Base-by-base conservation (phyloP, 2,797 vertebrate species). In the Enteromius anoplus region DNA sequence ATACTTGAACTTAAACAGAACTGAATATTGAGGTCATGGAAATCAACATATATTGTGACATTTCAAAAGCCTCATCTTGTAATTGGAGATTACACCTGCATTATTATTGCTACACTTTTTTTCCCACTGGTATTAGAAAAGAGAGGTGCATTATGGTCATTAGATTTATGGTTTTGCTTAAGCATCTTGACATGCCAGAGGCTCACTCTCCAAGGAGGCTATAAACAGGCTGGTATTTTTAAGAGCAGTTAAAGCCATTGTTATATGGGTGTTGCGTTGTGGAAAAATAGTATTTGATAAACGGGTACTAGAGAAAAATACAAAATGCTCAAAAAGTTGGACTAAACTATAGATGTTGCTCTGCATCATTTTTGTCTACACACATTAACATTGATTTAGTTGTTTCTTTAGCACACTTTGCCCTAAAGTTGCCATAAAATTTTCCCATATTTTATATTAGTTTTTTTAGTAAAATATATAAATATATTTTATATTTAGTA, bases 261-360 rank as follows among this genome's bases (percentile, higher is more conserved):
- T 93, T 94, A 93, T 89, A 92, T 80, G 85, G 89, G 88, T 84
- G 88, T 89, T 92, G 86, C 92, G 92, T 93, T 93, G 92, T 89
- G 90, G 91, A 91, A 91, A 90, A 93, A 93, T 93, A 89, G 92
- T 91, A 92, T 91, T 91, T 91, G 90, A 93, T 93, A 90, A 90
- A 90, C 90, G 85, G 40, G 47, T 68, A 55, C 55, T 88, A 78
- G 88, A 86, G 72, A 66, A 70, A 34, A 65, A 60, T 45, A 72
- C 34, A 73, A 32, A 14, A 26, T 79, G 42, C 55, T 65, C 58
- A 71, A n/a, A 68, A 68, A 53, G 6, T 34, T 8, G 58, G 5
- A 37, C 4, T 45, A 23, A 32, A 66, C 37, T 19, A 26, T n/a
- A 75, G 23, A 66, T 40, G 51, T 53, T 12, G 29, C 8, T 6